These are phyloP conservation scores for Grapholita molesta DNA, from an alignment of 1,140 invertebrate genomes.

Conservation along the genomic window DNA sequence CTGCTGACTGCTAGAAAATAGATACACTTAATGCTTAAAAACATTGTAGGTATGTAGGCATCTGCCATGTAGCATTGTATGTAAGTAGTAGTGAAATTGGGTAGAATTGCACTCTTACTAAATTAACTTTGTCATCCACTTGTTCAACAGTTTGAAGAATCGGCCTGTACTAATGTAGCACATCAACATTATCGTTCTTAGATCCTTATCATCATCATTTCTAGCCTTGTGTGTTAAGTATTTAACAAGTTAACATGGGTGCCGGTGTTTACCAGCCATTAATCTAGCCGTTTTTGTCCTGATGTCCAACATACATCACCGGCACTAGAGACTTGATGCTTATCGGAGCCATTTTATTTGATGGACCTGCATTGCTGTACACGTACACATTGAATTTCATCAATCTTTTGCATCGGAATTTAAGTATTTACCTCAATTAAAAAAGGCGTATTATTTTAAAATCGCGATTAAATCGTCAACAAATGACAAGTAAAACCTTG, in stretches of 20 bases:
- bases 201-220: not conserved
- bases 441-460: too few relatives aligned
- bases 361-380: not conserved
- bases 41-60: too few relatives aligned
- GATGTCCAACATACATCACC: slow-evolving; percentile 9
- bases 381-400: not conserved
- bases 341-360: slow-evolving; percentile 3
- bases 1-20: too few relatives aligned
- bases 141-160: not conserved
- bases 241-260: not conserved
- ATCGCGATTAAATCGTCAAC: too few relatives aligned
- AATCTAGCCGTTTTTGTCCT: not conserved
- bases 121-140: not conserved
- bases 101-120: too few relatives aligned
- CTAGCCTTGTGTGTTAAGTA: not conserved
- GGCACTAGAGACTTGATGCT: not conserved
- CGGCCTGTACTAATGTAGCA: not conserved
- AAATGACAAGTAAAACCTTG: too few relatives aligned
- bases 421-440: too few relatives aligned
- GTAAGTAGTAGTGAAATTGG: too few relatives aligned
- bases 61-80: too few relatives aligned
- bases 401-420: not conserved
- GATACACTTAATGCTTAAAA: too few relatives aligned
- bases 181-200: not conserved
- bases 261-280: not conserved